A percentile compares a stretch with the other conserved stretches of the same genome.
phyloP scores from a whole-genome alignment of 2,888 invertebrate species.

The Apomyelois bistriatella region DNA sequence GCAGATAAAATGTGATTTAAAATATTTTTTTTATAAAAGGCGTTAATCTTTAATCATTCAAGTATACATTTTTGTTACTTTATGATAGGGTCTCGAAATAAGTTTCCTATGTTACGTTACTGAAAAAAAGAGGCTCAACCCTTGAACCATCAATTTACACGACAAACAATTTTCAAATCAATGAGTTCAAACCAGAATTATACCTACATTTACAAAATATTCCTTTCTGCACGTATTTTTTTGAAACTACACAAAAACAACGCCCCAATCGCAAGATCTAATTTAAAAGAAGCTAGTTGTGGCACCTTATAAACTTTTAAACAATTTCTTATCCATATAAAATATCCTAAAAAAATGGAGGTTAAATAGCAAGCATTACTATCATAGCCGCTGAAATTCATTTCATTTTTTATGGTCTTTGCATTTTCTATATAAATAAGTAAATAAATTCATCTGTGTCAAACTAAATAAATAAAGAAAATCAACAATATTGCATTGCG shows the following conservation, averaged over 20 bases:
- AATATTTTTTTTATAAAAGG: too few species aligned
- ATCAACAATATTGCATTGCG: conserved; percentile 17
- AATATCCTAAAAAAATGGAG: conserved; percentile 25
- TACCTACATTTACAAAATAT: too few species aligned
- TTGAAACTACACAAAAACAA: conserved; percentile 32
- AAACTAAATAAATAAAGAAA: conserved; percentile 46
- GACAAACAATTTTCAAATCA: too few species aligned
- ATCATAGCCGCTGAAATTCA: conserved; percentile 47
- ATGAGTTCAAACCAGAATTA: too few species aligned
- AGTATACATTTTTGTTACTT: too few species aligned
- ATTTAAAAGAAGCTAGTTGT: conserved; percentile 51
- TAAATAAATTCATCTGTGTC: conserved; percentile 59
- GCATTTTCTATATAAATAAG: conserved; percentile 34
- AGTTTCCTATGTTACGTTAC: too few species aligned
- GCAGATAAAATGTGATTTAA: too few species aligned
- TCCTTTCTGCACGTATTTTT: too few species aligned
- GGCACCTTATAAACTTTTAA: conserved; percentile 32
- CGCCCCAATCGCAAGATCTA: conserved; percentile 43
- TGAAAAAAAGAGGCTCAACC: too few species aligned
- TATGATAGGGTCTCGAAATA: too few species aligned
- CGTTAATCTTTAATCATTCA: too few species aligned
- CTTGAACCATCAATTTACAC: too few species aligned
- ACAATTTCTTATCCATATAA: conserved; percentile 22
- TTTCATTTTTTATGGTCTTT: conserved; percentile 27
- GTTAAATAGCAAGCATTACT: conserved; percentile 37